Percentiles rank a stretch among this genome's conserved stretches.
phyloP scores from a whole-genome alignment of 2,797 vertebrate genomes.

The Enteromius anoplus region DNA sequence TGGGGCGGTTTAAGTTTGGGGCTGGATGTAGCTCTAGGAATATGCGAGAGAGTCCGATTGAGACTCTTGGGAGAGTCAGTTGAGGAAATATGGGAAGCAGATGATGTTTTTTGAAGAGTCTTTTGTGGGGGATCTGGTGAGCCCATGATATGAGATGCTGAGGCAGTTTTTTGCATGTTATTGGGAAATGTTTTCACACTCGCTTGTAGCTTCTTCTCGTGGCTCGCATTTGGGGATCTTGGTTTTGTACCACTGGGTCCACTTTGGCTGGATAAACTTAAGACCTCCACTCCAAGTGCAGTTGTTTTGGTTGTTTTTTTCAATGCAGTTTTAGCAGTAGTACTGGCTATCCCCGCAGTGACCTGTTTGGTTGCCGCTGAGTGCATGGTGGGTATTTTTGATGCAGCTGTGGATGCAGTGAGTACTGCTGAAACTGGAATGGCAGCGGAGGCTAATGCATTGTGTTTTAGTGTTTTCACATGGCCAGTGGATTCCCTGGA shows the following conservation, averaged over 20 bases:
- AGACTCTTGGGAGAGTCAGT: conserved; percentile 18
- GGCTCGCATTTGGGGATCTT: conserved; percentile 9
- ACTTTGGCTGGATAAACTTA: conserved; percentile 9
- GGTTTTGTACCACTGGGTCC: conserved; percentile 19
- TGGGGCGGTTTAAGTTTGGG: conserved; percentile 19
- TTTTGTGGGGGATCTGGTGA: conserved; percentile 26
- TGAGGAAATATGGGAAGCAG: conserved; percentile 27
- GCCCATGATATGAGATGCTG: conserved; percentile 31
- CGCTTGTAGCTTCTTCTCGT: neutral
- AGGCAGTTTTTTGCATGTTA: conserved; percentile 36
- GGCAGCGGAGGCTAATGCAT: neutral
- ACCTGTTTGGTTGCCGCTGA: conserved; percentile 6
- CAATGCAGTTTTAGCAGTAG: neutral
- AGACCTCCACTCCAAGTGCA: neutral
- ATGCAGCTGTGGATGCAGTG: neutral
- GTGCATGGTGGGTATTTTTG: conserved; percentile 7
- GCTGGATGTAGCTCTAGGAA: conserved; percentile 40
- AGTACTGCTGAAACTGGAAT: neutral
- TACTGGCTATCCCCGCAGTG: neutral
- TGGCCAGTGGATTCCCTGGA: neutral
- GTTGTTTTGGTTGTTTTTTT: neutral
- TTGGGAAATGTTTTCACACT: conserved; percentile 12
- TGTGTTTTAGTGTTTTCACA: conserved; percentile 21
- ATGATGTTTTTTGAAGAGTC: conserved; percentile 18
- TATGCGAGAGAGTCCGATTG: neutral